Percentiles rank a stretch among this genome's conserved stretches.
Evolutionary conservation across 2,888 invertebrate species (phyloP).

Genomic region (Lissonota sp.): DNA sequence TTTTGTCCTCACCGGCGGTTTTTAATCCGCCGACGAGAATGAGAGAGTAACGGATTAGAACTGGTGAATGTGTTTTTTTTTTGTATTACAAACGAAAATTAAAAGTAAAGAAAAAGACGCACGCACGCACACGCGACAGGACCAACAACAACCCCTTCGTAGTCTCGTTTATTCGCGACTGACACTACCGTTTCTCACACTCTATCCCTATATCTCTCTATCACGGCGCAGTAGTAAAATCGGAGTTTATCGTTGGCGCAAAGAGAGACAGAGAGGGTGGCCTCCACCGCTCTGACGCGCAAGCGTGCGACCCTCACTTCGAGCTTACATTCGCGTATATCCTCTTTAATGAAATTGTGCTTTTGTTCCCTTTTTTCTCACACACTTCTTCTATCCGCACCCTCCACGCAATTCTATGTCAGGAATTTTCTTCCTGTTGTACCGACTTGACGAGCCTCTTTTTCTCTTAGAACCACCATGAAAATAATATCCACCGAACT

Average conservation of each 20-base stretch:
- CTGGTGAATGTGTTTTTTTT: too few relatives aligned
- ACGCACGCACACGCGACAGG: not conserved
- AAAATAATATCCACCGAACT: too few relatives aligned
- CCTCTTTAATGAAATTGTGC: conserved; percentile 36
- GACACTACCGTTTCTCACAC: conserved; percentile 13
- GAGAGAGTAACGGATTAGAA: not conserved
- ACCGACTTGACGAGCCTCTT: conserved; percentile 7
- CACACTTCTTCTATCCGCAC: not conserved
- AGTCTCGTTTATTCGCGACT: conserved; percentile 37
- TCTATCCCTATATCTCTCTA: conserved; percentile 5
- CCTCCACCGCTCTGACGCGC: conserved; percentile 39
- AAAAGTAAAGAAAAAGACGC: not conserved
- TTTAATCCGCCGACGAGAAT: conserved; percentile 4
- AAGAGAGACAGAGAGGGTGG: conserved; percentile 7
- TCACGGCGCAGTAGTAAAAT: conserved; percentile 11
- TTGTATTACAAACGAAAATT: not conserved
- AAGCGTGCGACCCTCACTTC: conserved; percentile 56
- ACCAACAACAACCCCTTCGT: conserved; percentile 44
- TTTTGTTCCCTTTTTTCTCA: conserved; percentile 12
- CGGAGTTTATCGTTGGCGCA: conserved; percentile 35
- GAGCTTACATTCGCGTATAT: conserved; percentile 25
- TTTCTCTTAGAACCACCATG: not conserved
- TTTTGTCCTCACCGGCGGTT: conserved; percentile 32
- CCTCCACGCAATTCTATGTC: conserved; percentile 15
- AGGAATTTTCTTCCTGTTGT: not conserved